phyloP scores from a whole-genome alignment of 2,797 vertebrate species.

The Sebastes diaconus region DNA sequence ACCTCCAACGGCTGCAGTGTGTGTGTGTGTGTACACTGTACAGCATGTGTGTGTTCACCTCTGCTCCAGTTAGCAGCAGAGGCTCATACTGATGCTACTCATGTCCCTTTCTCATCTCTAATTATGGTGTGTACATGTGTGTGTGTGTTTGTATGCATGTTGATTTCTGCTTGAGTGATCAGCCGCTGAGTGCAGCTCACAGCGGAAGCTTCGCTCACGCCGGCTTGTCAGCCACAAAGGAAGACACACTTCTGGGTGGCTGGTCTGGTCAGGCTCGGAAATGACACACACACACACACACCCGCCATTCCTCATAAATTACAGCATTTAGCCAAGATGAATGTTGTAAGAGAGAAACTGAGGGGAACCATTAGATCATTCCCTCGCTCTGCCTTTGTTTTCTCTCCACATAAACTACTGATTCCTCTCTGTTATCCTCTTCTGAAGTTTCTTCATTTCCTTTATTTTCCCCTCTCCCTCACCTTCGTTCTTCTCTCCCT shows the following conservation, averaged over 20 bases:
- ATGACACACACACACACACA: slow-evolving; percentile 29
- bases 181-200: slow-evolving; percentile 61
- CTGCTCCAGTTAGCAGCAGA: slow-evolving; percentile 61
- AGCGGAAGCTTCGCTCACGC: slow-evolving; percentile 67
- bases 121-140: slow-evolving; percentile 46
- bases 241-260: slow-evolving; percentile 60
- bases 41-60: slow-evolving; percentile 48
- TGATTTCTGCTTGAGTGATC: slow-evolving; percentile 68
- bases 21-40: slow-evolving; percentile 25
- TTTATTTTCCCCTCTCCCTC: slow-evolving; percentile 5
- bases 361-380: background rate
- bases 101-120: slow-evolving; percentile 46
- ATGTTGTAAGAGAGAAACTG: slow-evolving; percentile 32
- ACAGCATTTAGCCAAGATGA: slow-evolving; percentile 33
- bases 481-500: slow-evolving; percentile 27
- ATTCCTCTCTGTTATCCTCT: background rate
- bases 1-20: slow-evolving; percentile 46
- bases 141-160: slow-evolving; percentile 31
- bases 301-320: slow-evolving; percentile 30
- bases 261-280: slow-evolving; percentile 47
- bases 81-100: slow-evolving; percentile 43
- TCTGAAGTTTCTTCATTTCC: background rate
- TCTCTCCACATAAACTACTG: background rate
- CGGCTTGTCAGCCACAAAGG: slow-evolving; percentile 67
- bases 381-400: slow-evolving; percentile 2